Evolutionary conservation across 2,113 vertebrate genomes (phyloP).

Genomic region (Neogobius melanostomus): DNA sequence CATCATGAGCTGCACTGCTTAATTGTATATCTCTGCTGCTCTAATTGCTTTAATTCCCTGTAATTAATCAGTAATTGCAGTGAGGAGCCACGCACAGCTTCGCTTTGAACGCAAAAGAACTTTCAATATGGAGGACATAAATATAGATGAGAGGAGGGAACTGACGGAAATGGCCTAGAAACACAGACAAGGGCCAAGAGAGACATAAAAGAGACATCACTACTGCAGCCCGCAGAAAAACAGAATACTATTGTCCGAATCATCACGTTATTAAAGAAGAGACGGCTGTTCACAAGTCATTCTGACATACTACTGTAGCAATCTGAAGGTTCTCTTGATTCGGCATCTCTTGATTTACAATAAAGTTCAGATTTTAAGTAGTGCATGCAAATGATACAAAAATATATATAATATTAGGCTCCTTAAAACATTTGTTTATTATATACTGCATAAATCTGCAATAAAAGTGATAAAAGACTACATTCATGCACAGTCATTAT

Average conservation of each 20-base stretch:
- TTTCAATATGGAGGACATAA: conserved; percentile 79
- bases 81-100: conserved; percentile 74
- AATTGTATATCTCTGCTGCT: conserved; percentile 83
- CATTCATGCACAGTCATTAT: no score
- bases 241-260: not conserved
- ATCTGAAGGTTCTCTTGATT: no score
- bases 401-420: no score
- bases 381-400: no score
- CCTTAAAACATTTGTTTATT: no score
- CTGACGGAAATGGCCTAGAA: conserved; percentile 47
- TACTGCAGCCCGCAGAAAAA: not conserved
- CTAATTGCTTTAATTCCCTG: conserved; percentile 85
- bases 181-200: conserved; percentile 28
- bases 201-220: conserved; percentile 15
- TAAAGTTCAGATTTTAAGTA: no score
- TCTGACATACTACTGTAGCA: no score
- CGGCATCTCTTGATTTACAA: no score
- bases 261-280: not conserved
- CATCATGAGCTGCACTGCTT: conserved; percentile 76
- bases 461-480: no score
- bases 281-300: conserved; percentile 13
- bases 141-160: conserved; percentile 75
- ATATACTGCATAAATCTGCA: no score
- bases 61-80: conserved; percentile 85
- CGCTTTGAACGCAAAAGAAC: conserved; percentile 71